Base-by-base conservation (phyloP, 2,888 invertebrate genomes). In the Ceraclea dissimilis region DNA sequence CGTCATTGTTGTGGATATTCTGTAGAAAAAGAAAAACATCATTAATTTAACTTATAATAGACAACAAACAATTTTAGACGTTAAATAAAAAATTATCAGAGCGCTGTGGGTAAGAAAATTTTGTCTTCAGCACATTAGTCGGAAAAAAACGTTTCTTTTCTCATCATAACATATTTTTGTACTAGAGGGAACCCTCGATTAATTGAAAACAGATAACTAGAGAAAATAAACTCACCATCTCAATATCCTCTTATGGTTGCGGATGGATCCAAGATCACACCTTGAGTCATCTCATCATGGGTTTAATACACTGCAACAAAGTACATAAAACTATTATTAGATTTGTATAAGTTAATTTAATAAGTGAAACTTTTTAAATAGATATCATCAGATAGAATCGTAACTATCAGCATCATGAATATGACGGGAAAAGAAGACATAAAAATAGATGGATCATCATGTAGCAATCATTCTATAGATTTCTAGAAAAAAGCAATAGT, bases 401-500 rank as follows among this genome's bases (percentile, higher is more conserved):
- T n/a, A 39, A 16, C 16, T 39, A 8, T 58, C 70, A 64, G 67
- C 70, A 71, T 65, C 71, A 73, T 74, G 62, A 63, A 63, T 75
- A 75, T 71, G 75, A 71, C 74, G 75, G 74, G 75, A 75, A 75
- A 75, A 75, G 75, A 75, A 75, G 75, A 75, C 75, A 72, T 72
- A 69, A 68, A 64, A 53, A 49, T 59, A 68, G 47, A 47, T 54
- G 34, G 50, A 49, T 61, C 57, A 59, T 61, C 61, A 61, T 61
- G 52, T 26, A 26, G 26, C 26, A 6, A 26, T n/a, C n/a, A n/a
- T n/a, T n/a, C n/a, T n/a, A 26, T 26, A 26, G 26, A 26, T 26
- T 26, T 11, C 17, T 17, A 20, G 2, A 22, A 13, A 47, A 65
- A 26, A n/a, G n/a, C n/a, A n/a, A n/a, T n/a, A n/a, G n/a, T n/a